Conservation (phyloP, 2,888 invertebrate genomes). For the Cataglyphis livida region DNA sequence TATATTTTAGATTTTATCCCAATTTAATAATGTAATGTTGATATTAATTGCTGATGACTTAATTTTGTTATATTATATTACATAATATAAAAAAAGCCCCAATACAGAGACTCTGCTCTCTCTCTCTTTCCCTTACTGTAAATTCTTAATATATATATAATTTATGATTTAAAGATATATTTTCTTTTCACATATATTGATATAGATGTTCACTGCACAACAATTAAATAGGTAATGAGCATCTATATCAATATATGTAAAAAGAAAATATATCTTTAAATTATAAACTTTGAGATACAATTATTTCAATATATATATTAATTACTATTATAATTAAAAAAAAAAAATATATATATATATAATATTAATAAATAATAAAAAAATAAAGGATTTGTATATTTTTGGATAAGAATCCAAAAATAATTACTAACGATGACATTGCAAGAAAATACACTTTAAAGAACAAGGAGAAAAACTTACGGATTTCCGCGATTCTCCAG, state of each 20-base stretch:
- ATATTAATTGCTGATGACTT: background rate
- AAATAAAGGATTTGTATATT: background rate
- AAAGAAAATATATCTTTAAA: background rate
- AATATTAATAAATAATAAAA: conserved; percentile 5
- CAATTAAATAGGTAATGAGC: background rate
- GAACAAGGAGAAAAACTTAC: conserved; percentile 28
- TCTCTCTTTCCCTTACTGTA: no score
- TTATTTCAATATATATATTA: background rate
- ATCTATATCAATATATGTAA: background rate
- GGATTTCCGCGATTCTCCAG: conserved; percentile 45
- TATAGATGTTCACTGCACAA: background rate
- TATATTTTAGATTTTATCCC: background rate
- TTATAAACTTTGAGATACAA: background rate
- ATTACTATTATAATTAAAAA: background rate
- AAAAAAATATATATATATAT: background rate
- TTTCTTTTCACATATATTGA: background rate
- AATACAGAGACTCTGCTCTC: no score
- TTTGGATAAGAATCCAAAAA: background rate
- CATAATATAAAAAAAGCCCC: background rate
- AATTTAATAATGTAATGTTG: background rate
- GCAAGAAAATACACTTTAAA: background rate
- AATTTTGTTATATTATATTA: background rate
- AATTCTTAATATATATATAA: background rate
- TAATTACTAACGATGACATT: background rate
- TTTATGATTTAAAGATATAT: background rate